Base-by-base conservation (phyloP, 2,113 vertebrate genomes). In the Anhinga anhinga region DNA sequence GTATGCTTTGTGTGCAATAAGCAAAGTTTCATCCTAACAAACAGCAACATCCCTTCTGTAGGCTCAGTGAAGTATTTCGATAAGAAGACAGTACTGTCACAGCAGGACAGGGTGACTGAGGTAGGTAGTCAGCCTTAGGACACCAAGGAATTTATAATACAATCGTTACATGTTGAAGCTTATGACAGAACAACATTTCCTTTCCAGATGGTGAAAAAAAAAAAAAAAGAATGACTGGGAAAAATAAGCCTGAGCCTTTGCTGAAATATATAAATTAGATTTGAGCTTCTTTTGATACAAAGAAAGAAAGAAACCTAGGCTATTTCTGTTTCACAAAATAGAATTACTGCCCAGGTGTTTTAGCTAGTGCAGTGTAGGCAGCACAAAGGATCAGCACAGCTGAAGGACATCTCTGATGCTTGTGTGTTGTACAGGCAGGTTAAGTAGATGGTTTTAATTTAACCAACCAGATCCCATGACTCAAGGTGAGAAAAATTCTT, bases 401-500 rank as follows among this genome's bases (percentile, higher is more conserved):
- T 71, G 70, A 90, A 95, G 61, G 36, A 70, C 34, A 42, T 29
- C 34, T 44, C 40, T 90, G 45, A 61, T 66, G 13, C 76, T 63
- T 59, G n/a, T 44, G 18, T 82, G 32, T 50, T 79, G 42, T 27
- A 70, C 32, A 34, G 3, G 5, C 74, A 96, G 85, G 88, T 97
- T 92, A 96, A 90, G 50, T 50, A 95, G 83, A 81, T 23, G 50
- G 32, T 74, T 96, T 90, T 81, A 80, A 84, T 94, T 88, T 83
- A 88, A 86, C 29, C 40, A 89, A 45, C 25, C 55, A 82, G 38
- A 94, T 82, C n/a, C 56, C 79, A 90, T 81, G 91, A 95, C 73
- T 85, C 32, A 92, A 97, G 95, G 95, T 96, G 95, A 94, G 91
- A 96, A 95, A 93, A 96, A 82, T 32, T 80, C 36, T 87, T 95